Evolutionary conservation across 2,113 vertebrate species (phyloP).

Genomic region (Pelusios castaneus): DNA sequence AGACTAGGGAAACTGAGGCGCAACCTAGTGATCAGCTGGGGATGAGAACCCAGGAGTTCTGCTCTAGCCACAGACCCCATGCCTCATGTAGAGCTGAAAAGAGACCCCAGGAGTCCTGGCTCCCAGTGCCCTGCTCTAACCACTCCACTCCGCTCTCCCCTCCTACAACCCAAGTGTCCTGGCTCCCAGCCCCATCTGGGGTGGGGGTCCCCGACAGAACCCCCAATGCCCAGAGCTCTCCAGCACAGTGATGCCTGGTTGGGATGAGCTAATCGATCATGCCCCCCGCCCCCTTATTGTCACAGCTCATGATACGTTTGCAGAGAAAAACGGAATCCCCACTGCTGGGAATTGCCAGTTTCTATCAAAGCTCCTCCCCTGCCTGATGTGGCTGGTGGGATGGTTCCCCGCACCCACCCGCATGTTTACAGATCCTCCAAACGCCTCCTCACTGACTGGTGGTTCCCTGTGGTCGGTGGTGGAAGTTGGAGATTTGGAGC

Average conservation of each 20-base stretch:
- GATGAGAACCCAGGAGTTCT: neutral
- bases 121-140: no score
- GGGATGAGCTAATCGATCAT: no score
- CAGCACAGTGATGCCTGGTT: no score
- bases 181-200: no score
- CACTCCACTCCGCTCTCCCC: no score
- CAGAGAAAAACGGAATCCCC: neutral
- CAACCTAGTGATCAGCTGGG: neutral
- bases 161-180: no score
- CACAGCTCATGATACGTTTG: neutral
- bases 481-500: neutral
- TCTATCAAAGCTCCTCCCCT: neutral
- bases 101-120: neutral
- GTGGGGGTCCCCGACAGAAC: no score
- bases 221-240: no score
- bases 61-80: neutral
- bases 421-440: no score
- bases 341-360: neutral
- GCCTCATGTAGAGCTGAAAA: neutral
- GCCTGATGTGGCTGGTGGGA: neutral
- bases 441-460: neutral
- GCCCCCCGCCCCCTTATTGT: neutral
- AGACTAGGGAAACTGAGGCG: neutral
- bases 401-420: neutral
- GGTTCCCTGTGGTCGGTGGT: neutral